These are phyloP conservation scores for Amia ocellicauda DNA, from an alignment of 2,113 vertebrate genomes.

Conservation along the genomic window DNA sequence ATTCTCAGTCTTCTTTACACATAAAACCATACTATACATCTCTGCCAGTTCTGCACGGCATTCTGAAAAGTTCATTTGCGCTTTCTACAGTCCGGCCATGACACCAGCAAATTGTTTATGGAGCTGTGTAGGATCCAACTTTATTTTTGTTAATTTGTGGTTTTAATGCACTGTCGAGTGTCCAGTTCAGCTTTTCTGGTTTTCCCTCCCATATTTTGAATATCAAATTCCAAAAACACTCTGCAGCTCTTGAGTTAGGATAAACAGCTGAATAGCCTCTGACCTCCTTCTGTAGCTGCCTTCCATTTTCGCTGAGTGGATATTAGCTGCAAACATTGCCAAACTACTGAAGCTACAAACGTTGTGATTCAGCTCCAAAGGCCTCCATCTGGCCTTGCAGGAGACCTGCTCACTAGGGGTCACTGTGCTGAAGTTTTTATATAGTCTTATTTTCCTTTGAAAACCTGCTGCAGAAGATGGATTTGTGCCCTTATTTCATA, in stretches of 20 bases:
- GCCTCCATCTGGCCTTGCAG: not conserved
- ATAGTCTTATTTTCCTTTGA: no score
- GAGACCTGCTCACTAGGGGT: not conserved
- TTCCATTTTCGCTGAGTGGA: no score
- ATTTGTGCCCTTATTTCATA: not conserved
- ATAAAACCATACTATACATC: constrained; percentile 18
- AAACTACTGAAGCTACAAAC: no score
- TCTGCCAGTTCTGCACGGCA: not conserved
- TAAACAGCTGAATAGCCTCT: constrained; percentile 10
- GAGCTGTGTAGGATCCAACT: not conserved
- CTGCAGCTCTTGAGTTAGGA: not conserved
- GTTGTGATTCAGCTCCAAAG: no score
- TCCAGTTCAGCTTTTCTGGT: not conserved
- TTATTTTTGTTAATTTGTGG: not conserved
- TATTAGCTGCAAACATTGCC: no score
- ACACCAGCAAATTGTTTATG: not conserved
- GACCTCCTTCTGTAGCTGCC: not conserved
- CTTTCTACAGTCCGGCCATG: not conserved
- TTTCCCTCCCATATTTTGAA: not conserved
- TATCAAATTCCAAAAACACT: not conserved
- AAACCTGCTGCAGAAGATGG: not conserved
- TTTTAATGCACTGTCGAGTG: not conserved
- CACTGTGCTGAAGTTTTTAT: not conserved
- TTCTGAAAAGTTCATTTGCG: not conserved
- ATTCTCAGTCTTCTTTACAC: constrained; percentile 10